These are phyloP conservation scores for Pantelozetes paolii DNA, from an alignment of 2,888 invertebrate genomes.

Conservation along the genomic window DNA sequence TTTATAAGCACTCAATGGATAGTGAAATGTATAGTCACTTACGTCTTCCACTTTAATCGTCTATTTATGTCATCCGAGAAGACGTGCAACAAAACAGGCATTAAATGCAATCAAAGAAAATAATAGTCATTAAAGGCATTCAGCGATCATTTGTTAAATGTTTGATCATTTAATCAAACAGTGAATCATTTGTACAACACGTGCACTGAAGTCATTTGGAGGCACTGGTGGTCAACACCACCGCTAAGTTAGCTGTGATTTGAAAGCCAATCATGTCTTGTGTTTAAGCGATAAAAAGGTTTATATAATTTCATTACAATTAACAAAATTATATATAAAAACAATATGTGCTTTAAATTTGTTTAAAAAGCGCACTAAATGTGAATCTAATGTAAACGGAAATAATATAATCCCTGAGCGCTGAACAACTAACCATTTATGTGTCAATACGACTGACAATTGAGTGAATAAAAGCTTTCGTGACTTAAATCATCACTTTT, in stretches of 20 bases:
- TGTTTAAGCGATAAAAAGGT: slow-evolving; percentile 3
- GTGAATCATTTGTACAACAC: slow-evolving; percentile 21
- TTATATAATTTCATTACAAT: background rate
- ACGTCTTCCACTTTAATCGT: slow-evolving; percentile 88
- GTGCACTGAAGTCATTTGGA: background rate
- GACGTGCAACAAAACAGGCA: slow-evolving; percentile 34
- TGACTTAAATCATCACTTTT: no score
- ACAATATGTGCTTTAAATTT: no score
- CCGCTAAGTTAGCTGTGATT: slow-evolving; percentile 2
- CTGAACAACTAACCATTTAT: no score
- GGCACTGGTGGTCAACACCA: background rate
- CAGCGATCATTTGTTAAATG: background rate
- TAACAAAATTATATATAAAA: no score
- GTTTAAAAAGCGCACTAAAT: no score
- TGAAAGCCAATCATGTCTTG: slow-evolving; percentile 6
- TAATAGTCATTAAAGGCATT: slow-evolving; percentile 17
- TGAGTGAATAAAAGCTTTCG: no score
- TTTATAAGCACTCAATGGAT: background rate
- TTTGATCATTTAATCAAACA: background rate
- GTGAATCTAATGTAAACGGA: no score
- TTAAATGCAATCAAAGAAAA: slow-evolving; percentile 7
- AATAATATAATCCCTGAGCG: no score
- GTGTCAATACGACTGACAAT: no score
- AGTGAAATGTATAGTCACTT: slow-evolving; percentile 63
- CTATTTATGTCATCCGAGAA: slow-evolving; percentile 37